Conservation (phyloP, 2,888 invertebrate genomes). For the Cancer borealis region DNA sequence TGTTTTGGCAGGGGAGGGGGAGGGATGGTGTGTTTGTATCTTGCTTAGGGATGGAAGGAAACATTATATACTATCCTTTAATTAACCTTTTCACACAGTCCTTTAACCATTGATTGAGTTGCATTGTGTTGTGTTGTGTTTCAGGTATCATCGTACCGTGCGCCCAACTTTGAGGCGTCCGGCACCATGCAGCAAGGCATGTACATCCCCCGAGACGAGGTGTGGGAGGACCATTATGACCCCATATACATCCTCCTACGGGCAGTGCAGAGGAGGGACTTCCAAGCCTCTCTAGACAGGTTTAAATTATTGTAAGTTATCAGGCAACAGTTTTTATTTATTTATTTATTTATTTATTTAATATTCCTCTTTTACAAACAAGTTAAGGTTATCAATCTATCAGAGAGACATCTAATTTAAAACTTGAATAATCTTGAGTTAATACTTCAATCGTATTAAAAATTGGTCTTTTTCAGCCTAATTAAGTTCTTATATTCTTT, state of each 20-base stretch:
- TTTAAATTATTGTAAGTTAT: slow-evolving; percentile 90
- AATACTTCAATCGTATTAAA: neutral
- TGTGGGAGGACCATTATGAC: slow-evolving; percentile 97
- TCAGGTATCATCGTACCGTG: slow-evolving; percentile 90
- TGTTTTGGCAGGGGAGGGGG: neutral
- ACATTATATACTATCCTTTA: neutral
- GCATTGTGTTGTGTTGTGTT: neutral
- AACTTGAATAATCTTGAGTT: neutral
- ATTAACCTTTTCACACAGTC: neutral
- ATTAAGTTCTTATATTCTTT: neutral
- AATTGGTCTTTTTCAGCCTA: no score
- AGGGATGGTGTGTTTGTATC: no score
- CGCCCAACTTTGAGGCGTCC: slow-evolving; percentile 91
- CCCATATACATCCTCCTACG: slow-evolving; percentile 94
- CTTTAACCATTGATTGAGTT: no score
- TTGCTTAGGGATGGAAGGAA: no score
- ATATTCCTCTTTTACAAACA: no score
- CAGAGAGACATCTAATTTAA: neutral
- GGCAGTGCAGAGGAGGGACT: slow-evolving; percentile 94
- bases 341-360: no score
- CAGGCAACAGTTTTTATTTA: neutral
- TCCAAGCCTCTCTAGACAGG: slow-evolving; percentile 95
- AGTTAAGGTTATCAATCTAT: neutral
- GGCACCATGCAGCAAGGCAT: slow-evolving; percentile 89
- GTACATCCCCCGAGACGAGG: slow-evolving; percentile 89